Evolutionary conservation across 1,140 invertebrate species (phyloP), one percentile per base, ranked within the genome.

Genomic region (Popillia japonica): DNA sequence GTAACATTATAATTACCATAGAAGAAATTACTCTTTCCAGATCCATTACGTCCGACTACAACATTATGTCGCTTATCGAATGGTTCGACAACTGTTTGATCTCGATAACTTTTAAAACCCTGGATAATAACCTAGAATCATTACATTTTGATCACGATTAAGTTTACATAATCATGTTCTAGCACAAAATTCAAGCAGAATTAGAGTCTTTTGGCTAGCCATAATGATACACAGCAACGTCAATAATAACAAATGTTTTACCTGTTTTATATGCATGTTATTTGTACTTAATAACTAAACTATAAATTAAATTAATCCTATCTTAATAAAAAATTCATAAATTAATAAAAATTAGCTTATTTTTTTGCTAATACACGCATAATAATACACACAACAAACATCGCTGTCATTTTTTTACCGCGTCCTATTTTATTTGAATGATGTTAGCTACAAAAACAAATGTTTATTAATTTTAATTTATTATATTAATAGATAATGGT

Each of bases 11-110:
- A 82, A 83, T 84, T 86, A 93, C 92, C 97, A 89, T 98, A 98
- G 88, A 99, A 99, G 88, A 99, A 99, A 87, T 99, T 99, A 89
- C 97, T 99, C 89, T 99, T 99, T 68, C 99, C 99, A 73, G 98
- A 99, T 64, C 98, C 99, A 92, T 99, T 92, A 80, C 91, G 87
- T 42, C 91, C 91, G 68, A 92, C 97, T 77, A 99, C 97, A 81
- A 99, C 98, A 94, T 99, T 99, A 84, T 99, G 98, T 40, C 96
- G 91, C 82, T 95, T 94, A 87, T 99, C 97, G 88, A 99, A 99
- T 27, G 98, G 97, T 84, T 99, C 98, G 23, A 99, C 96, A 42
- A 99, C 94, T 76, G 98, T 99, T 89, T 99, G 96, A 86, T 99
- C 98, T 80, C 97, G 92, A 87, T 99, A 99, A 87, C 97, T 99